Base-by-base conservation (phyloP, 2,888 invertebrate species). In the Tenthredo amoena region DNA sequence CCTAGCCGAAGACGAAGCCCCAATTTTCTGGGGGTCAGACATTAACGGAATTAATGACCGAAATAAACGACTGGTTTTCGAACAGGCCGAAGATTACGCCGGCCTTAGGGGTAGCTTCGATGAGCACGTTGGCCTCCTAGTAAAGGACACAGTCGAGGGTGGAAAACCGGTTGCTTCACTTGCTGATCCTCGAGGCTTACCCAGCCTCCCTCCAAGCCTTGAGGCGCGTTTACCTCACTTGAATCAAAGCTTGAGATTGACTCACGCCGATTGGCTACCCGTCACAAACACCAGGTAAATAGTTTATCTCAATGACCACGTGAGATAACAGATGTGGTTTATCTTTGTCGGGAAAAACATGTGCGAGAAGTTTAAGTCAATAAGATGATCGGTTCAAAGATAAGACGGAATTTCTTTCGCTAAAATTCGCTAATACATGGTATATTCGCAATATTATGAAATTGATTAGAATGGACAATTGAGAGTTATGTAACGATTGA, bases 241-340 rank as follows among this genome's bases (percentile, higher is more conserved):
- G 89, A 96, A 96, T 88, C 95, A 95, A 89, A 96, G 96, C 92
- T 94, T 95, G 74, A 95, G 95, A 88, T 95, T 97, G 87, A 95
- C 95, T 85, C 96, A 97, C 91, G 97, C 97, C 58, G 95, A 96
- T 87, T 98, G 98, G 98, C 96, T 97, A 92, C 95, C 95, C 71
- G 96, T 97, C 71, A 95, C 96, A 72, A 96, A 96, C 86, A 96
- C 96, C 86, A 96, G 96, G 97, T 96, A 92, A 93, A 90, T 50
- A 31, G 31, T 50, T 31, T 26, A 15, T 34, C 15, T 50, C 21
- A 34, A 26, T 31, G 15, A 31, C 10, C 40, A 40, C 18, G n/a
- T 2, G 31, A 68, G 34, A 68, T 68, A 68, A 62, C 10, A 62
- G 62, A 10, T 10, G 62, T 7, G 50, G 18, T 50, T 50, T 6